Conservation (phyloP, 2,797 vertebrate species). For the Urocyon cinereoargenteus region DNA sequence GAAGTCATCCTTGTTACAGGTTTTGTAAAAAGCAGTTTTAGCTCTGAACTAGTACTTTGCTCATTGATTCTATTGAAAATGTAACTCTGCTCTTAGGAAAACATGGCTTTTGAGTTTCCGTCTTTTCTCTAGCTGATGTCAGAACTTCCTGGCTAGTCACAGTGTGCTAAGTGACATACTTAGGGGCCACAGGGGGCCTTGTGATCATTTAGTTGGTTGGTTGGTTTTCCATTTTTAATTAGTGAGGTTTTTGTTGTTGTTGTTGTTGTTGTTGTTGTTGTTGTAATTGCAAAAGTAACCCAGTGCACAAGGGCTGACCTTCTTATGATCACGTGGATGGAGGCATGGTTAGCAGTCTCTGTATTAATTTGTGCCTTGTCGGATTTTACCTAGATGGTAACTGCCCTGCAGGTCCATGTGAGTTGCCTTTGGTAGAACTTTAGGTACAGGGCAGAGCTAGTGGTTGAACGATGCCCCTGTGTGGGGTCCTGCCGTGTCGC, state of each 20-base stretch:
- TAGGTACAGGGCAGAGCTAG: background rate
- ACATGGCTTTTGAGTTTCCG: background rate
- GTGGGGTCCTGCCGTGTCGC: background rate
- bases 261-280: background rate
- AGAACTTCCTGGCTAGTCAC: background rate
- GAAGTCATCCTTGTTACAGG: background rate
- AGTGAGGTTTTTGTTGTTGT: background rate
- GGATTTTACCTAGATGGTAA: background rate
- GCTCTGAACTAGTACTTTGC: background rate
- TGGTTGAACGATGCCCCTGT: background rate
- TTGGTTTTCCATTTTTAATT: background rate
- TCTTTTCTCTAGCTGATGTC: slow-evolving; percentile 9
- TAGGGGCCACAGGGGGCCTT: background rate
- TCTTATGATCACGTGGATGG: background rate
- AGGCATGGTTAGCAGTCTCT: background rate
- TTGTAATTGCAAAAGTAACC: background rate
- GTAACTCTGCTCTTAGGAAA: background rate
- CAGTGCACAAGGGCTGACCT: background rate
- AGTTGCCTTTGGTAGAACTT: too few species aligned
- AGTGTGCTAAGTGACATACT: background rate
- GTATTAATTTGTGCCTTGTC: background rate
- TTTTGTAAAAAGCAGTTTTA: background rate
- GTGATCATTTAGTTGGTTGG: background rate
- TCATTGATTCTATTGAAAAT: background rate
- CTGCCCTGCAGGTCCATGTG: background rate